Percentiles rank a stretch among this genome's conserved stretches.
These are phyloP conservation scores for Chascanopsetta lugubris DNA, from an alignment of 2,113 vertebrate species.

Conservation along the genomic window DNA sequence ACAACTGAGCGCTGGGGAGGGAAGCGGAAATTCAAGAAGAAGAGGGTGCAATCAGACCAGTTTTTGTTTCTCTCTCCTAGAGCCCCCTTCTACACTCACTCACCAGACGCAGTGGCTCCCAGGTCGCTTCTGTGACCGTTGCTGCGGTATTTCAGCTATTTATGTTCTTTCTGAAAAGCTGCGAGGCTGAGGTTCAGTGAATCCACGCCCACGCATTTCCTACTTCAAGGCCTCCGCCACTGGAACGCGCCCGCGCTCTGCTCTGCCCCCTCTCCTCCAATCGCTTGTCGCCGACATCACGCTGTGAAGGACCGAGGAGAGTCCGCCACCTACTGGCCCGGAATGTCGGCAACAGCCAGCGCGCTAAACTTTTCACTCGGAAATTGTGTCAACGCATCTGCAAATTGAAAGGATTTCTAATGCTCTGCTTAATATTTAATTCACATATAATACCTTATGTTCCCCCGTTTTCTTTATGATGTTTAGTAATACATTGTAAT, in stretches of 20 bases:
- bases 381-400: no score
- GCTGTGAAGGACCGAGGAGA: background rate
- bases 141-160: no score
- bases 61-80: background rate
- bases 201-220: background rate
- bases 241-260: no score
- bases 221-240: background rate
- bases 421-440: no score
- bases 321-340: background rate
- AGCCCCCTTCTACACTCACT: conserved; percentile 14
- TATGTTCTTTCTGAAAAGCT: no score
- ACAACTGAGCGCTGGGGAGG: background rate
- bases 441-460: no score
- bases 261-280: background rate
- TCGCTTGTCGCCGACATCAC: background rate
- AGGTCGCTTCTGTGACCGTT: no score
- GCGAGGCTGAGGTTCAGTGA: no score
- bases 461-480: no score
- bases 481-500: no score
- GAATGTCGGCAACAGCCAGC: background rate
- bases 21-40: background rate
- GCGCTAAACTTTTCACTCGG: no score
- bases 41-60: background rate
- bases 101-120: accelerated
- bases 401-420: no score